Base-by-base conservation (phyloP, 2,888 invertebrate genomes). In the Maniola hyperantus region DNA sequence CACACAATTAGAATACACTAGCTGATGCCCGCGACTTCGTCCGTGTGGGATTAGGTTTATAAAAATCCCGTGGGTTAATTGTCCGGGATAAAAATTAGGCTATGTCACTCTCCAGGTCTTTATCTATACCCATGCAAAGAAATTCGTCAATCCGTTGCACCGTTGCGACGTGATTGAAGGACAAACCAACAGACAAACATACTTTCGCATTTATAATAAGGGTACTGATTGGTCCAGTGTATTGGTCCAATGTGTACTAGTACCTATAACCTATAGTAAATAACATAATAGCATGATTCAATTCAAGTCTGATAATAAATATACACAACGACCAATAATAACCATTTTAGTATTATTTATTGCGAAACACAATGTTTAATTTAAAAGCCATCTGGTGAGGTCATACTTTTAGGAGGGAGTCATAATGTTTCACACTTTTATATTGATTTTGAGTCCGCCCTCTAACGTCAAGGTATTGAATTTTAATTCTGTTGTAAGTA, bases 341-440 rank as follows among this genome's bases (percentile, higher is more conserved):
- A 61, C 50, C 51, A n/a, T 61, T 39, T 61, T 10, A 33, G 46
- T 33, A 39, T 55, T 55, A 39, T 39, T 55, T 55, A 36, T 36
- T 55, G 54, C 54, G 36, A 36, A 55, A 36, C 34, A 36, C 54
- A 36, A 36, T 55, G 54, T 18, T 36, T 46, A 33, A 59, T 59
- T 59, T 59, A 33, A 46, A 44, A 58, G 62, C 51, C 33, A 44
- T 46, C 46, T 46, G 44, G 57, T 69, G 65, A 67, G 55, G 26
- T 67, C 62, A 69, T 48, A 36, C 44, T 36, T 65, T 50, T 46
- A 13, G 50, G 7, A 44, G 26, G 46, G 39, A 59, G 42, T 50
- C 62, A 67, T 69, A 26, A 26, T 26, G 57, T 61, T 64, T 69
- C 60, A 64, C 64, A 64, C 64, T 44, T 69, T 66, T 46, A 62